Percentiles rank a stretch among this genome's conserved stretches.
Evolutionary conservation across 2,888 invertebrate genomes (phyloP).

Genomic region (Epinotia demarniana): DNA sequence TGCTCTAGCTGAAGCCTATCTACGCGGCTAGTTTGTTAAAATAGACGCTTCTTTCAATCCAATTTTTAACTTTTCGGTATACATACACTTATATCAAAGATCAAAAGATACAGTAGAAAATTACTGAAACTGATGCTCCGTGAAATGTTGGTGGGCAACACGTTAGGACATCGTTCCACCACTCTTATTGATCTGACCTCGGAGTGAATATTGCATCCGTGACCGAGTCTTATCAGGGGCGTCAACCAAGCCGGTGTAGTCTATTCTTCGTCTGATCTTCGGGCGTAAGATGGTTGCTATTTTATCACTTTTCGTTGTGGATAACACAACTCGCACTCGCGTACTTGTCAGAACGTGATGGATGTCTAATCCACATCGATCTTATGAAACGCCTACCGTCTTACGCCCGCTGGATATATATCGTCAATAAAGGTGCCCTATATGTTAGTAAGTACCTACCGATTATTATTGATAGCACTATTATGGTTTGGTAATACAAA

Average conservation of each 20-base stretch:
- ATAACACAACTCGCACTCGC: too few relatives aligned
- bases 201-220: constrained; percentile 28
- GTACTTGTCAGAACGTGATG: too few relatives aligned
- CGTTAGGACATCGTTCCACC: neutral
- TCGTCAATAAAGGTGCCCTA: neutral
- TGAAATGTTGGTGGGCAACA: neutral
- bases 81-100: too few relatives aligned
- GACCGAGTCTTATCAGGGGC: constrained; percentile 31
- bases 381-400: too few relatives aligned
- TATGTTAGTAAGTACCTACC: neutral
- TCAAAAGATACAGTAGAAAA: neutral
- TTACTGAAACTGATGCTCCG: neutral
- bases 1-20: too few relatives aligned
- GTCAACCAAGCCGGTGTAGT: constrained; percentile 11
- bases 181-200: constrained; percentile 34
- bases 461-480: neutral
- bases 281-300: too few relatives aligned
- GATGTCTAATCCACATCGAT: too few relatives aligned
- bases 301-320: too few relatives aligned
- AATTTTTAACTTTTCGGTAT: neutral
- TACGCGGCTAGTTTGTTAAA: neutral
- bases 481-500: neutral
- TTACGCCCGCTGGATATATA: neutral
- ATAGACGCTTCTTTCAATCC: neutral
- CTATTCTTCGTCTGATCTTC: constrained; percentile 18